These are phyloP conservation scores for Anagyrus pseudococci DNA, from an alignment of 2,888 invertebrate species.

Conservation along the genomic window DNA sequence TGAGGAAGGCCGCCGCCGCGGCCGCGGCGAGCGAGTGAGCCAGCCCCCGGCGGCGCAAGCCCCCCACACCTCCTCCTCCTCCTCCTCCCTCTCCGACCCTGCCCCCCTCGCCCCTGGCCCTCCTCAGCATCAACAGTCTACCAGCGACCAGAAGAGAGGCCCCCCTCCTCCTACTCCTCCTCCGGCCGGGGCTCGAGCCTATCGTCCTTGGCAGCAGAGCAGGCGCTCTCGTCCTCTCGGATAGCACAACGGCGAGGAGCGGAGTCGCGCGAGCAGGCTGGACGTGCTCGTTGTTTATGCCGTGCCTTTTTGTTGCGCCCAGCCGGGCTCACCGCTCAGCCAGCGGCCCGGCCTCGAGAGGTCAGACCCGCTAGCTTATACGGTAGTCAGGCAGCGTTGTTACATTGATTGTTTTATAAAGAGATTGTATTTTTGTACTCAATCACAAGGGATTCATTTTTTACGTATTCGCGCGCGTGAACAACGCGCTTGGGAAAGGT, in stretches of 20 bases:
- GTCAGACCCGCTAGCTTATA: too few relatives aligned
- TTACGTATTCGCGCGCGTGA: not conserved
- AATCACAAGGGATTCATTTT: constrained; percentile 5
- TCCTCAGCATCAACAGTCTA: not conserved
- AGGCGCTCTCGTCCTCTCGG: too few relatives aligned
- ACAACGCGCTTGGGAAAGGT: not conserved
- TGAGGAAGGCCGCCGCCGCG: constrained; percentile 51
- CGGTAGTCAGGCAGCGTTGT: not conserved
- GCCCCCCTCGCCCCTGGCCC: not conserved
- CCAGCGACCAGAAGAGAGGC: too few relatives aligned
- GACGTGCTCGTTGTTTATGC: constrained; percentile 16
- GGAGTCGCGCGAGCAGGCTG: not conserved
- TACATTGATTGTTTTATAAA: constrained; percentile 21
- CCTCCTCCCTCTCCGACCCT: too few relatives aligned
- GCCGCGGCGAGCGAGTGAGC: constrained; percentile 45
- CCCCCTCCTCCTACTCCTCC: too few relatives aligned
- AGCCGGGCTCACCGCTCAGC: not conserved
- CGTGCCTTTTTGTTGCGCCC: constrained; percentile 10
- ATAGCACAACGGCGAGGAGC: too few relatives aligned
- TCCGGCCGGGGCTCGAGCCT: too few relatives aligned
- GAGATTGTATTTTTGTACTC: constrained; percentile 16
- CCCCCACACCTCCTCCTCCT: constrained; percentile 6
- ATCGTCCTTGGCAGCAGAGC: too few relatives aligned
- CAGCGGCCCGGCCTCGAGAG: too few relatives aligned
- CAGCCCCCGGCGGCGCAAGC: constrained; percentile 15